phyloP scores from a whole-genome alignment of 1,140 invertebrate genomes.

The Eufriesea mexicana region DNA sequence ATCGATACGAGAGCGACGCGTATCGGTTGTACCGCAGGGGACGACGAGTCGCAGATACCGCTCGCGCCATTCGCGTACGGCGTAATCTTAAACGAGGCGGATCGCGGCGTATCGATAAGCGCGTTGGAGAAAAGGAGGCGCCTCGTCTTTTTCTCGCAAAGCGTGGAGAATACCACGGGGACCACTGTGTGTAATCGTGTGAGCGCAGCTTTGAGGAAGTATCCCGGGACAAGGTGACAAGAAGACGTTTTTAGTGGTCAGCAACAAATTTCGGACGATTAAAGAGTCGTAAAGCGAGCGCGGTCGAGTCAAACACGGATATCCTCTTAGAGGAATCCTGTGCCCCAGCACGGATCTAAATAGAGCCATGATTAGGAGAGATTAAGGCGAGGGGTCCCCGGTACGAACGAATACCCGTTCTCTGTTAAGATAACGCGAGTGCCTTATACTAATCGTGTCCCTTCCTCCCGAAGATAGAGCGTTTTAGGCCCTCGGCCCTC shows the following conservation, averaged over 20 bases:
- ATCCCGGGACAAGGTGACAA: constrained; percentile 47
- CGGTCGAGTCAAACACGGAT: constrained; percentile 74
- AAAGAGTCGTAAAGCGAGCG: constrained; percentile 71
- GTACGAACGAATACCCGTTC: constrained; percentile 62
- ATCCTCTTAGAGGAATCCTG: constrained; percentile 76
- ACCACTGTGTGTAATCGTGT: constrained; percentile 24
- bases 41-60: neutral
- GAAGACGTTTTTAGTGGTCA: constrained; percentile 52
- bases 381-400: constrained; percentile 45
- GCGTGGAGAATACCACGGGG: neutral
- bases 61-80: neutral
- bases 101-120: constrained; percentile 17
- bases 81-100: constrained; percentile 6
- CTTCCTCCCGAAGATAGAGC: constrained; percentile 63
- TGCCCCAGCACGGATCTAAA: constrained; percentile 68
- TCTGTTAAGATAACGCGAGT: constrained; percentile 75
- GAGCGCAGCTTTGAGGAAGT: constrained; percentile 40
- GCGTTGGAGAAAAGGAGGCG: neutral
- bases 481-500: constrained; percentile 49
- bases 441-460: constrained; percentile 73
- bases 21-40: too few species aligned
- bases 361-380: constrained; percentile 74
- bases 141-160: neutral
- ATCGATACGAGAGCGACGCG: too few species aligned
- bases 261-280: constrained; percentile 76